Percentiles rank a stretch among this genome's conserved stretches.
Conservation (phyloP, 2,113 vertebrate genomes). For the Balaeniceps rex region DNA sequence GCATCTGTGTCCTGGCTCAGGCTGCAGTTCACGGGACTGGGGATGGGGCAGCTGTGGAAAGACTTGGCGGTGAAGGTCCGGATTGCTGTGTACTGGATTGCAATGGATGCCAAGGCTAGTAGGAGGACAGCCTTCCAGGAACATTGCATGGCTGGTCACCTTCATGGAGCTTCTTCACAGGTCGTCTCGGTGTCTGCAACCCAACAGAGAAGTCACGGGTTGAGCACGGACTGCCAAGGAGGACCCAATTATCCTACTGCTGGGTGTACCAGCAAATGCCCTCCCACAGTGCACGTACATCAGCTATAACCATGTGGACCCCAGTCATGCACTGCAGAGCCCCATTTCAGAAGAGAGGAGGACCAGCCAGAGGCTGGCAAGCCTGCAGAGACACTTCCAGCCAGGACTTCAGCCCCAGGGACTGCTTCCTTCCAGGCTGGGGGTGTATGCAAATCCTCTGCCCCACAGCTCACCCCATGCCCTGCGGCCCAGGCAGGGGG, state of each 20-base stretch:
- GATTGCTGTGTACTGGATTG: conserved; percentile 98
- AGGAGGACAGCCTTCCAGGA: conserved; percentile 99
- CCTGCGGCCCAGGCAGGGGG: not conserved
- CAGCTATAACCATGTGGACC: not conserved
- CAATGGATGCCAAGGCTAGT: conserved; percentile 94
- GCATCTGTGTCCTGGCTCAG: conserved; percentile 82
- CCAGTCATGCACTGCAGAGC: not conserved
- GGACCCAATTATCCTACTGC: not conserved
- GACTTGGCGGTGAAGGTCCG: conserved; percentile 94
- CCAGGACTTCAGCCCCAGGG: not conserved
- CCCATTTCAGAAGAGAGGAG: not conserved
- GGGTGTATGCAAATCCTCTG: not conserved
- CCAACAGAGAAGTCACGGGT: conserved; percentile 23
- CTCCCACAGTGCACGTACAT: not conserved
- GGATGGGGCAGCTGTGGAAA: conserved; percentile 88
- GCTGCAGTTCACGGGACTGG: conserved; percentile 84
- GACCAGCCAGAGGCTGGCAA: not conserved
- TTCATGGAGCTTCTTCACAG: conserved; percentile 82
- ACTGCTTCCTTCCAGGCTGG: not conserved
- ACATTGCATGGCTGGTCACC: conserved; percentile 97
- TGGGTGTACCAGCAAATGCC: not conserved
- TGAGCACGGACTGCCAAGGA: not conserved
- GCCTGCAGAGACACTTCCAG: not conserved
- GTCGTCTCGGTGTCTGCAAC: conserved; percentile 54
- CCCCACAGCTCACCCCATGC: not conserved